Conservation (phyloP, 2,888 invertebrate species). For the Catonia carolina region DNA sequence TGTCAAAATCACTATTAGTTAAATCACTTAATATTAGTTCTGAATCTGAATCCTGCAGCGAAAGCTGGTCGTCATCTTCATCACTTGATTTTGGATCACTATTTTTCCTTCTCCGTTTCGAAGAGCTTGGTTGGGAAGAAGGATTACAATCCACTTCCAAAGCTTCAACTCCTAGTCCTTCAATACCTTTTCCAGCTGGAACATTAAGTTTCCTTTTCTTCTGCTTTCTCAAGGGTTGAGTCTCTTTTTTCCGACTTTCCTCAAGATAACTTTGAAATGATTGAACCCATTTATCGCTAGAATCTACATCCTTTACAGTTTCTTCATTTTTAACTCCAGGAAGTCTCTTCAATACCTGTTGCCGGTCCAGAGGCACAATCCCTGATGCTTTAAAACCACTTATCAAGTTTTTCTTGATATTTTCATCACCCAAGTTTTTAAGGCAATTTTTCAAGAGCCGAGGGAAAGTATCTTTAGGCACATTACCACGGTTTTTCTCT, state of each 20-base stretch:
- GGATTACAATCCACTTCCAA: not conserved
- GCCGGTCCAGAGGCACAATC: conserved; percentile 21
- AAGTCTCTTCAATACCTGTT: conserved; percentile 11
- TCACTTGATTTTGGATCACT: not conserved
- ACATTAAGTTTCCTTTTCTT: conserved; percentile 18
- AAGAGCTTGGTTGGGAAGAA: conserved; percentile 6
- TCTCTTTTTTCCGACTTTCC: conserved; percentile 14
- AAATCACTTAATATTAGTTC: conserved; percentile 7
- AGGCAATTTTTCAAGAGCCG: conserved; percentile 15
- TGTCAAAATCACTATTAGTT: not conserved
- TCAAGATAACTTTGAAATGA: conserved; percentile 13
- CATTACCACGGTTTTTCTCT: conserved; percentile 8
- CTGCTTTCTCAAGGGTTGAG: not conserved
- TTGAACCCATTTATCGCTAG: conserved; percentile 13
- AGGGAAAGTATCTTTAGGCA: conserved; percentile 21
- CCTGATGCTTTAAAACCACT: conserved; percentile 21
- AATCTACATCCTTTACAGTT: conserved; percentile 6
- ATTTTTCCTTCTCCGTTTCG: conserved; percentile 3
- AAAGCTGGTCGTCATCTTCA: not conserved
- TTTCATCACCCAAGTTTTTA: conserved; percentile 9
- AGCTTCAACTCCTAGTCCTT: not conserved
- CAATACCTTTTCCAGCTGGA: conserved; percentile 12
- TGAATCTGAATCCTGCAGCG: not conserved
- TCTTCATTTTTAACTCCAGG: not conserved
- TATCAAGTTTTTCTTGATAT: conserved; percentile 11